Conservation (phyloP, 2,888 invertebrate species). For the Dynastes maya region DNA sequence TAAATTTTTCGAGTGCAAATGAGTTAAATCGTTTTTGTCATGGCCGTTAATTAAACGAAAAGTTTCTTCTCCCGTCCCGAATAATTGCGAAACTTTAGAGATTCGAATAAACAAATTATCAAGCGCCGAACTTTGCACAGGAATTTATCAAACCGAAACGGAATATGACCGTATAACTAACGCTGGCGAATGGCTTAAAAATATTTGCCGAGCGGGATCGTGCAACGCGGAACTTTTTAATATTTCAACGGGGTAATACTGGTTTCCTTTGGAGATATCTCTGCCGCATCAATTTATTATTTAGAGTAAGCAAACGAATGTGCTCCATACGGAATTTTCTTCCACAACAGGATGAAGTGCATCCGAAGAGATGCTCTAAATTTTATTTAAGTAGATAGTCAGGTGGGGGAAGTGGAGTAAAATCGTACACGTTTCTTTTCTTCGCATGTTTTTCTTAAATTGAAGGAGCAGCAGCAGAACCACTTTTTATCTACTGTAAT, state of each 20-base stretch:
- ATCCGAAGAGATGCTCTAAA: not conserved
- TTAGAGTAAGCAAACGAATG: constrained; percentile 20
- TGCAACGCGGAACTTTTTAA: constrained; percentile 26
- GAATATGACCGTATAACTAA: not conserved
- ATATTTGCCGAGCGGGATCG: constrained; percentile 4
- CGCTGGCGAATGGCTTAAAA: not conserved
- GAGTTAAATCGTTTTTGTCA: constrained; percentile 30
- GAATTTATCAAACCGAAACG: constrained; percentile 21
- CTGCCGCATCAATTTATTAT: constrained; percentile 32
- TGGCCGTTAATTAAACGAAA: constrained; percentile 34
- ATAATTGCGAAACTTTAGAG: constrained; percentile 32
- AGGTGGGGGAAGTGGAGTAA: too few relatives aligned
- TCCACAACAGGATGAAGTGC: not conserved
- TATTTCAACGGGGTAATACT: constrained; percentile 14
- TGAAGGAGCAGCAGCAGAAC: too few relatives aligned
- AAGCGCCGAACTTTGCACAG: not conserved
- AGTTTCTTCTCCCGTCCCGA: constrained; percentile 7
- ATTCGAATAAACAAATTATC: constrained; percentile 37
- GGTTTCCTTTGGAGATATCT: constrained; percentile 13
- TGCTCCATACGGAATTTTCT: not conserved
- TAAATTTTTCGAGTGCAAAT: constrained; percentile 32
- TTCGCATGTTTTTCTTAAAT: too few relatives aligned
- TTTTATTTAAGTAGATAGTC: too few relatives aligned
- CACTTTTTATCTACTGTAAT: too few relatives aligned
- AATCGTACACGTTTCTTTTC: too few relatives aligned